Evolutionary conservation across 1,140 invertebrate species (phyloP).

Genomic region (Hirudo medicinalis): DNA sequence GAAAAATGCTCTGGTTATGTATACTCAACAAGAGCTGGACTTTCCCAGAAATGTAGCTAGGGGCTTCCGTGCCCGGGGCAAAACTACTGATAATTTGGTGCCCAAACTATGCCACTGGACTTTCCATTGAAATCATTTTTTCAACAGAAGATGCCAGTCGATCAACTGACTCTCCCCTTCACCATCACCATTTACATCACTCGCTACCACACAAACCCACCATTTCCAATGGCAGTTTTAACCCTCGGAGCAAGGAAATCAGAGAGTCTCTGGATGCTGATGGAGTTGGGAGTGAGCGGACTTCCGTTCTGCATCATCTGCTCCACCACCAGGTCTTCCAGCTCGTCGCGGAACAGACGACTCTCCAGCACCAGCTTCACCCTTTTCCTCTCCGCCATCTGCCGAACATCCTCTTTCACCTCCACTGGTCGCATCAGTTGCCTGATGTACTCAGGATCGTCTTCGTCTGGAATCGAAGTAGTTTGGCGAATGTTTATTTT

Average conservation of each 20-base stretch:
- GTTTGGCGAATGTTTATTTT: too few species aligned
- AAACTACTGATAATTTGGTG: too few species aligned
- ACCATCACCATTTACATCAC: too few species aligned
- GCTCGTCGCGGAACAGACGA: conserved; percentile 75
- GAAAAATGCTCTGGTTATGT: too few species aligned
- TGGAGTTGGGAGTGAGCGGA: conserved; percentile 55
- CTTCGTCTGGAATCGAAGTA: conserved; percentile 37
- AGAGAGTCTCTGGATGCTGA: conserved; percentile 79
- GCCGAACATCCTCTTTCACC: conserved; percentile 71
- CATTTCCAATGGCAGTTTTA: conserved; percentile 16
- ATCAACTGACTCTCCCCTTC: too few species aligned
- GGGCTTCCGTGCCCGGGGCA: too few species aligned
- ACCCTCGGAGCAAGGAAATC: conserved; percentile 47
- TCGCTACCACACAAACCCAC: neutral
- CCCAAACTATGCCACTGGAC: too few species aligned
- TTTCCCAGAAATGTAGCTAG: too few species aligned
- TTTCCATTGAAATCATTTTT: too few species aligned
- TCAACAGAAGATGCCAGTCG: too few species aligned
- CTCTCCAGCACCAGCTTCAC: conserved; percentile 92
- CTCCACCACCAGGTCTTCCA: conserved; percentile 83
- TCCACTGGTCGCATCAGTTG: conserved; percentile 47
- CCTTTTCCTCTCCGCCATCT: conserved; percentile 90
- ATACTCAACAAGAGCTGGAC: too few species aligned
- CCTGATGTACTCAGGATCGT: conserved; percentile 45
- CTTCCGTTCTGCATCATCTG: conserved; percentile 32